Evolutionary conservation across 2,797 vertebrate species (phyloP).

Genomic region (Rhincodon typus): DNA sequence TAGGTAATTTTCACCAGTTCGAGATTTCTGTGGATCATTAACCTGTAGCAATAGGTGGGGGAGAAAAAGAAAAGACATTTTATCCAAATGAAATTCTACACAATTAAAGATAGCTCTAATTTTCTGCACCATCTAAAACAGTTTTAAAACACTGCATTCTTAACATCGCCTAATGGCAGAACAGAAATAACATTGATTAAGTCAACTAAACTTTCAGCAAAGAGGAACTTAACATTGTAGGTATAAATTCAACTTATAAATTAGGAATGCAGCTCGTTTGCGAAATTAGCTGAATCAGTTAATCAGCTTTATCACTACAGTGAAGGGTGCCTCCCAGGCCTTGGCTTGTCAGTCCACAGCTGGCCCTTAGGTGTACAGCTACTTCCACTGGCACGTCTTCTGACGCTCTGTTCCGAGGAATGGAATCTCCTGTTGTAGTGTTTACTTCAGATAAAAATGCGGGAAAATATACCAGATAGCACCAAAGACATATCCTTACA

Average conservation of each 20-base stretch:
- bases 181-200: background rate
- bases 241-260: background rate
- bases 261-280: background rate
- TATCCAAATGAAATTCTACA: background rate
- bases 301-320: background rate
- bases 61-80: background rate
- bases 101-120: background rate
- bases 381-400: background rate
- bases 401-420: background rate
- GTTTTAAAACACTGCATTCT: background rate
- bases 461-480: background rate
- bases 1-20: conserved; percentile 73
- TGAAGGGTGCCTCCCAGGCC: background rate
- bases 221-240: background rate
- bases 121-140: background rate
- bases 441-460: background rate
- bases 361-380: background rate
- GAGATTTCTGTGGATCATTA: conserved; percentile 75
- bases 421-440: background rate
- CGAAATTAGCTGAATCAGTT: background rate
- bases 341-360: background rate
- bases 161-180: background rate
- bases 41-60: conserved; percentile 54
- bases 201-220: background rate
- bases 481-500: background rate